phyloP scores from a whole-genome alignment of 2,888 invertebrate genomes.

The Drosophila antonietae region DNA sequence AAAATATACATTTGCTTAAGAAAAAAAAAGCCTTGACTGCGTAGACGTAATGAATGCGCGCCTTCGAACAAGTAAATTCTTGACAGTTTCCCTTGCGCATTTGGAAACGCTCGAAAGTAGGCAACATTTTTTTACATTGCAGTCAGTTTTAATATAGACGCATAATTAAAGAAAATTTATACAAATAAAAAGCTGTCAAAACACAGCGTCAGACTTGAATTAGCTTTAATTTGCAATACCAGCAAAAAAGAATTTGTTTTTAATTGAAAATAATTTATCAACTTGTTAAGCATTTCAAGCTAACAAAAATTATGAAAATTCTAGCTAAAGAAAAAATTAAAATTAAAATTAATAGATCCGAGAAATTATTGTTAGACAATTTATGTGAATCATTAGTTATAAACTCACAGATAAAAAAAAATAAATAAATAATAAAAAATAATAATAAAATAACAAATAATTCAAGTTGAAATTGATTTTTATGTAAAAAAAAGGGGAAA shows the following conservation, averaged over 20 bases:
- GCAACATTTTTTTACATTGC: slow-evolving; percentile 15
- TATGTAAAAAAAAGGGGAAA: no score
- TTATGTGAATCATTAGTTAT: no score
- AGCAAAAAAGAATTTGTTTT: neutral
- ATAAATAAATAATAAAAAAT: no score
- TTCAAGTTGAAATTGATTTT: no score
- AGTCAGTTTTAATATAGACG: no score
- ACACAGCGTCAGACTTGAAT: neutral
- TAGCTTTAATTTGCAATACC: neutral
- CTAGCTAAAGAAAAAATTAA: no score
- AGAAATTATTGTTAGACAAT: no score
- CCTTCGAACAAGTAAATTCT: slow-evolving; percentile 8
- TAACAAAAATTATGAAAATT: neutral
- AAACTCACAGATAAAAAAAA: no score
- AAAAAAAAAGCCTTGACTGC: slow-evolving; percentile 5
- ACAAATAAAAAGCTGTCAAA: neutral
- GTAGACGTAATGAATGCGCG: slow-evolving; percentile 1
- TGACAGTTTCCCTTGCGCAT: slow-evolving; percentile 21
- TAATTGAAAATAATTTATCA: no score
- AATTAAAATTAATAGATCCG: no score
- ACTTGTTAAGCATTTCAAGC: neutral
- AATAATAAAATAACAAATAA: no score
- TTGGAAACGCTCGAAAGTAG: slow-evolving; percentile 34
- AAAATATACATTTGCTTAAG: neutral
- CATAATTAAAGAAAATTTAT: neutral